Evolutionary conservation across 2,888 invertebrate species (phyloP).

Genomic region (Cosmopolites sordidus): DNA sequence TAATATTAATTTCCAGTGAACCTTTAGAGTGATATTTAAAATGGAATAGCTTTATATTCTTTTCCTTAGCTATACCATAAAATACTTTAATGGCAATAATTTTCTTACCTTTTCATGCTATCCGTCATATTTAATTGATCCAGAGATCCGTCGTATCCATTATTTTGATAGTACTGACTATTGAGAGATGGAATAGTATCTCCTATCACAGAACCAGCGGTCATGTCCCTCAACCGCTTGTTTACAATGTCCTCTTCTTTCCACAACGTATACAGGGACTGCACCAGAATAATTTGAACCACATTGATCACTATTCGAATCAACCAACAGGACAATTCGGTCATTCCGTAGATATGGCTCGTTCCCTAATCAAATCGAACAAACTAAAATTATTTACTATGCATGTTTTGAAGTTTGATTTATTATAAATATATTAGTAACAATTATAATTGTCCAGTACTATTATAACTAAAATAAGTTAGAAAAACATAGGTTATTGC

Average conservation of each 20-base stretch:
- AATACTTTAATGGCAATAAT: no score
- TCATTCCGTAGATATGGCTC: conserved; percentile 49
- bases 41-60: no score
- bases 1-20: no score
- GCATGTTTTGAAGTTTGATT: no score
- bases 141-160: conserved; percentile 43
- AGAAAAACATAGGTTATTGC: no score
- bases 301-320: conserved; percentile 48
- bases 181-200: conserved; percentile 37
- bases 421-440: no score
- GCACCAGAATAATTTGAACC: conserved; percentile 51
- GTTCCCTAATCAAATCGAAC: no score
- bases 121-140: conserved; percentile 17
- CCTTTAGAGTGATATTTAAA: no score
- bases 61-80: no score
- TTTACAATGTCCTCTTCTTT: conserved; percentile 52
- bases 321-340: conserved; percentile 52
- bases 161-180: conserved; percentile 45
- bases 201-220: conserved; percentile 22
- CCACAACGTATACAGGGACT: conserved; percentile 53
- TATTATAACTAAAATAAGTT: no score
- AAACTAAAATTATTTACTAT: no score
- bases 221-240: conserved; percentile 50
- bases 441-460: no score
- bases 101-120: conserved; percentile 18